A percentile compares a stretch with the other conserved stretches of the same genome.
Evolutionary conservation across 2,113 vertebrate genomes (phyloP).

Genomic region (Semnopithecus entellus): DNA sequence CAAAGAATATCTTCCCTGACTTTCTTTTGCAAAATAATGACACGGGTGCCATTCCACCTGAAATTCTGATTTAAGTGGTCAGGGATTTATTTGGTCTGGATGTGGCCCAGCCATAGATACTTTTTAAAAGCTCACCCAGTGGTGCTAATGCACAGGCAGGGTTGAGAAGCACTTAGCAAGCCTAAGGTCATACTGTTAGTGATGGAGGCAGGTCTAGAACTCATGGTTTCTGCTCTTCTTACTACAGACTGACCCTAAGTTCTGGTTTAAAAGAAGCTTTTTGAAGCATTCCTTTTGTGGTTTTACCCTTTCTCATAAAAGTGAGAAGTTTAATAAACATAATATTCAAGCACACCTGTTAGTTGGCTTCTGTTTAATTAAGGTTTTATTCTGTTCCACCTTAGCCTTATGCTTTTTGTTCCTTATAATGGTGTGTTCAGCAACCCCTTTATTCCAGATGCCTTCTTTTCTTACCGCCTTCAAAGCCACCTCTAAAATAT

Average conservation of each 20-base stretch:
- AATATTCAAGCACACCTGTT: background rate
- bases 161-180: background rate
- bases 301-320: constrained; percentile 19
- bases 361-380: constrained; percentile 41
- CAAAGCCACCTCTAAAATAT: constrained; percentile 56
- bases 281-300: background rate
- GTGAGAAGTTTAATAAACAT: constrained; percentile 30
- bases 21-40: background rate
- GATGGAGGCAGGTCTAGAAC: background rate
- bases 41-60: background rate
- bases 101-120: background rate
- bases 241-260: background rate
- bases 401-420: background rate
- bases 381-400: constrained; percentile 20
- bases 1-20: background rate
- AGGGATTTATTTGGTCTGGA: background rate
- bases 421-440: background rate
- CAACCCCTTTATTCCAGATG: constrained; percentile 23
- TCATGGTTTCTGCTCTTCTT: background rate
- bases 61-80: background rate
- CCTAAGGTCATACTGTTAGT: background rate
- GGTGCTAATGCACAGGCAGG: background rate
- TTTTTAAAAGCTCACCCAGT: background rate
- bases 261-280: background rate
- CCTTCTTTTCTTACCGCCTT: constrained; percentile 16